Evolutionary conservation across 2,888 invertebrate species (phyloP).

Genomic region (Athetis lepigone): DNA sequence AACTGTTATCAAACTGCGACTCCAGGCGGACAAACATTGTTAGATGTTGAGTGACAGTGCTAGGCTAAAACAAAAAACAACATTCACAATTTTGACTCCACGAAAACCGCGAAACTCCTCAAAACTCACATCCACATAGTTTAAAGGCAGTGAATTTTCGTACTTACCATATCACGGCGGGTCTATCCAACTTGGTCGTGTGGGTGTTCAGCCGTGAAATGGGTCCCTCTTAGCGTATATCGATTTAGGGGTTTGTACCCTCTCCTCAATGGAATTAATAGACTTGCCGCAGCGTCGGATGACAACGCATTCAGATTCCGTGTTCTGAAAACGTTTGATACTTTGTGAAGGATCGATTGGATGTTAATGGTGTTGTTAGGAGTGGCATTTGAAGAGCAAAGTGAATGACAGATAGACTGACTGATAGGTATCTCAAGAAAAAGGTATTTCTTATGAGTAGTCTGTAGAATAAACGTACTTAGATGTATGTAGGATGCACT

Average conservation of each 20-base stretch:
- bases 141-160: conserved; percentile 54
- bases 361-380: conserved; percentile 6
- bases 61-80: no score
- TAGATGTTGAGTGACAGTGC: no score
- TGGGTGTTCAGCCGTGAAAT: conserved; percentile 73
- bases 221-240: conserved; percentile 71
- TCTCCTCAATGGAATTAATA: conserved; percentile 66
- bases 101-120: conserved; percentile 10
- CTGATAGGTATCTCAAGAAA: not conserved
- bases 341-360: conserved; percentile 48
- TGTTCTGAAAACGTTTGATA: conserved; percentile 55
- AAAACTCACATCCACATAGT: conserved; percentile 42
- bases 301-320: conserved; percentile 64
- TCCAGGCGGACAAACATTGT: no score
- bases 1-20: no score
- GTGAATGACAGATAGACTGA: no score
- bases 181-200: conserved; percentile 63
- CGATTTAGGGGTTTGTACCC: conserved; percentile 67
- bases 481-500: no score
- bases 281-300: conserved; percentile 62
- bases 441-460: not conserved
- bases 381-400: not conserved
- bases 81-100: not conserved
- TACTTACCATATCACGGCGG: conserved; percentile 61
- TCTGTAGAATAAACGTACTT: no score